These are phyloP conservation scores for Aleiodes alternator DNA, from an alignment of 2,888 invertebrate genomes.

Conservation along the genomic window DNA sequence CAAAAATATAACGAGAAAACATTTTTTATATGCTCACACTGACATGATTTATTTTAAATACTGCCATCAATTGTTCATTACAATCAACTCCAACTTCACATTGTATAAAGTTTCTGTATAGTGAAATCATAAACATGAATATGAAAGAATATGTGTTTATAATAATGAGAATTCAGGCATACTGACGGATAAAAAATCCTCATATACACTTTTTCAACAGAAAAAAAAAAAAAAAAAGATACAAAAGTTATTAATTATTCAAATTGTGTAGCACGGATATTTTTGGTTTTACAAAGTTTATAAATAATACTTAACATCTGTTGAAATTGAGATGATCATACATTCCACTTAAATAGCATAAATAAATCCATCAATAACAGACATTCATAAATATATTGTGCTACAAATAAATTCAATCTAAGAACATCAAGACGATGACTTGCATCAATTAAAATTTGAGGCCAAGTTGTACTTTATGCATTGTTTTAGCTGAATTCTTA, in stretches of 20 bases:
- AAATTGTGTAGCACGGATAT: too few relatives aligned
- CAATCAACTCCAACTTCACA: conserved; percentile 26
- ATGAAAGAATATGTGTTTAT: too few relatives aligned
- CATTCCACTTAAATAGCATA: too few relatives aligned
- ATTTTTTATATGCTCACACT: neutral
- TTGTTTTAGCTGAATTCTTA: conserved; percentile 81
- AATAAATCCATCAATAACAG: too few relatives aligned
- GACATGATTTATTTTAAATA: conserved; percentile 11
- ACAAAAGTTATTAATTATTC: too few relatives aligned
- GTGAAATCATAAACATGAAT: conserved; percentile 6
- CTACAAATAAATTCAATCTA: neutral
- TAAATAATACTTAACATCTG: too few relatives aligned
- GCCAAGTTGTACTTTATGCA: conserved; percentile 80
- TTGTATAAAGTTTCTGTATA: neutral
- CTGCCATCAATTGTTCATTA: conserved; percentile 9
- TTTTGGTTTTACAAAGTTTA: too few relatives aligned
- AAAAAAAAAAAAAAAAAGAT: too few relatives aligned
- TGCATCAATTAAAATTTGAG: conserved; percentile 71
- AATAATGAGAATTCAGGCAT: neutral
- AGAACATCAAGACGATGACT: neutral
- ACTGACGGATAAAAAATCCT: too few relatives aligned
- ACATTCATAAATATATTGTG: conserved; percentile 1
- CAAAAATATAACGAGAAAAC: too few relatives aligned
- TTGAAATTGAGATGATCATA: too few relatives aligned
- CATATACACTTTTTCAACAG: too few relatives aligned